Evolutionary conservation across 2,888 invertebrate species (phyloP), one percentile per base, ranked within the genome.

Genomic region (Rapana venosa): DNA sequence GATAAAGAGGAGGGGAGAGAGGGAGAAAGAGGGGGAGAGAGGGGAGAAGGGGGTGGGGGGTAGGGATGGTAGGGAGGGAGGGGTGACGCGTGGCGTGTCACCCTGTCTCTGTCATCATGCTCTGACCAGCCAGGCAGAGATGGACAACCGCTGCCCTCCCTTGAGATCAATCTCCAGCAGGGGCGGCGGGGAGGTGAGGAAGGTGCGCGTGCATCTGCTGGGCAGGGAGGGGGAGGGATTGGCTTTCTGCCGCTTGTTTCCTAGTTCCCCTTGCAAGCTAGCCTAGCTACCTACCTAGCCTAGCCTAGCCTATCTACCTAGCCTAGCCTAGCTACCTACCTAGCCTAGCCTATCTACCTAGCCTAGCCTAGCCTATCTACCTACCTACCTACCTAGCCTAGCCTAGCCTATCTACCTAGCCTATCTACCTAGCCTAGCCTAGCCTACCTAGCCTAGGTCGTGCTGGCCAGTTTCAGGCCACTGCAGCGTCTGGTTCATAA

Each of bases 41-140:
- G 74, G 74, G 79, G 86, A 13, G 30, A 32, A 8, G 66, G 22
- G 70, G 87, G 36, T 35, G 36, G 87, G 35, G 58, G 32, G 58
- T 36, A 36, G 79, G 17, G 35, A 22, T 83, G 13, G n/a, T n/a
- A n/a, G 61, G 61, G 20, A 26, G 56, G 58, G n/a, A 22, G 30
- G 47, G 20, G 58, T 56, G 58, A 85, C 56, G 58, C 30, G 70
- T 87, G 87, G 87, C 87, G 87, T 74, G 87, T 87, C 87, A 87
- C 35, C 70, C 74, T 74, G 87, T 61, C 74, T 47, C 70, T 87
- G 87, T 87, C 87, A 87, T 35, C 70, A 70, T 47, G 87, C 35
- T 36, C 86, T 56, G 66, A 61, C 32, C 70, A 32, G 35, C 47
- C n/a, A 17, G 74, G 22, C 87, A 74, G 70, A 74, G 87, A 87